Base-by-base conservation (phyloP, 37 sponge, comb jelly and placozoan species). In the Halichondria panicea region DNA sequence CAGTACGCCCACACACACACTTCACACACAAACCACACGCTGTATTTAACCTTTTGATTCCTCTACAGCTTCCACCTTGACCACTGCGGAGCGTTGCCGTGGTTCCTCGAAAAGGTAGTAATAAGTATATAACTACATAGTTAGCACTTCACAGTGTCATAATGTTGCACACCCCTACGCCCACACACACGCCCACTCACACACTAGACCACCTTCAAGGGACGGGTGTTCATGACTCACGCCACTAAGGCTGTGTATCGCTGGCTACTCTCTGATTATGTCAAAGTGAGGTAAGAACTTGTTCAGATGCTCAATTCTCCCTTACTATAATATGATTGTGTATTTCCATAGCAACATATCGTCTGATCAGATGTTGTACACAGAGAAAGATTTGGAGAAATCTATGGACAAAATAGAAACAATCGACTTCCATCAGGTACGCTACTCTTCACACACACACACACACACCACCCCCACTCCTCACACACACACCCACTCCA, bases 161-260 rank as follows among this genome's bases (percentile, higher is more conserved):
- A n/a, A n/a, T n/a, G n/a, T n/a, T n/a, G n/a, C n/a, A n/a, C n/a
- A n/a, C n/a, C n/a, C n/a, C n/a, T n/a, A n/a, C n/a, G n/a, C n/a
- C n/a, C n/a, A n/a, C n/a, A n/a, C n/a, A n/a, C n/a, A n/a, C n/a
- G n/a, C n/a, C n/a, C n/a, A n/a, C n/a, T n/a, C n/a, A n/a, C n/a
- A n/a, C n/a, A n/a, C 32, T 63, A 94, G 91, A 97, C 97, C 25
- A 84, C 91, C 12, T 97, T 97, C 61, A 90, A 90, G 35, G 97
- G 97, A 13, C 76, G 99, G 30, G 94, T 92, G 55, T 98, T 95
- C 72, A 98, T 98, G 99, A 98, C 99, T 11, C 99, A 94, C 68
- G 96, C 99, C 24, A 95, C 99, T 13, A 98, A 98, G 60, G 96
- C 99, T 30, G 95, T 98, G n/a, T 98, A 95, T 41, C 78, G 96